phyloP scores from a whole-genome alignment of 2,888 invertebrate genomes.

The Eupsilia transversa region DNA sequence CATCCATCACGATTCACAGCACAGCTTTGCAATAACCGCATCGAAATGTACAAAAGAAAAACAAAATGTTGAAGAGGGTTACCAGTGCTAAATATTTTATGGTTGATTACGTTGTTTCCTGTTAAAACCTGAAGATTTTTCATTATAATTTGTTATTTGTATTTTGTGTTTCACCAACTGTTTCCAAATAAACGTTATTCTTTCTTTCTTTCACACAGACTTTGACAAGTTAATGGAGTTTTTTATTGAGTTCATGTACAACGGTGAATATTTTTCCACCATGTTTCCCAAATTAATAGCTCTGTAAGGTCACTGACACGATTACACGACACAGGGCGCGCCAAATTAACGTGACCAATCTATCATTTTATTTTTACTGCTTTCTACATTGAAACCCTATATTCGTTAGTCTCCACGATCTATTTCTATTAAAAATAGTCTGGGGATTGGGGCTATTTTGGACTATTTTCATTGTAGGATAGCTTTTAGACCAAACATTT shows the following conservation, averaged over 20 bases:
- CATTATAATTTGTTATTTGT: background rate
- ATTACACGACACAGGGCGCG: slow-evolving; percentile 22
- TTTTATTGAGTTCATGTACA: slow-evolving; percentile 1
- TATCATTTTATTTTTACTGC: slow-evolving; percentile 25
- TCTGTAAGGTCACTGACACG: slow-evolving; percentile 40
- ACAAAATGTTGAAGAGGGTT: background rate
- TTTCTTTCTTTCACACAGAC: too few relatives aligned
- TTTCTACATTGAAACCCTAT: slow-evolving; percentile 19
- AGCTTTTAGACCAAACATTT: slow-evolving; percentile 16
- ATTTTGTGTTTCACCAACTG: too few relatives aligned
- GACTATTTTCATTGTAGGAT: slow-evolving; percentile 9
- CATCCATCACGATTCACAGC: slow-evolving; percentile 17
- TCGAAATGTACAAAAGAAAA: slow-evolving; percentile 15
- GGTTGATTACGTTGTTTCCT: slow-evolving; percentile 5
- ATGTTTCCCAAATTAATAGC: slow-evolving; percentile 24
- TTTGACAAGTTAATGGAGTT: slow-evolving; percentile 8
- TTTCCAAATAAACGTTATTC: too few relatives aligned
- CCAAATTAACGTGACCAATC: slow-evolving; percentile 30
- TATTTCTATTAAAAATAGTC: slow-evolving; percentile 18
- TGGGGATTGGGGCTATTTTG: slow-evolving; percentile 3
- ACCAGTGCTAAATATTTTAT: slow-evolving; percentile 17
- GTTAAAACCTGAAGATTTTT: background rate
- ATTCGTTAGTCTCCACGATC: background rate
- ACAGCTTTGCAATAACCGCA: background rate
- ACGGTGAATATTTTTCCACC: slow-evolving; percentile 9